Evolutionary conservation across 2,113 vertebrate species (phyloP).

Genomic region (Petrocephalus microphthalmus): DNA sequence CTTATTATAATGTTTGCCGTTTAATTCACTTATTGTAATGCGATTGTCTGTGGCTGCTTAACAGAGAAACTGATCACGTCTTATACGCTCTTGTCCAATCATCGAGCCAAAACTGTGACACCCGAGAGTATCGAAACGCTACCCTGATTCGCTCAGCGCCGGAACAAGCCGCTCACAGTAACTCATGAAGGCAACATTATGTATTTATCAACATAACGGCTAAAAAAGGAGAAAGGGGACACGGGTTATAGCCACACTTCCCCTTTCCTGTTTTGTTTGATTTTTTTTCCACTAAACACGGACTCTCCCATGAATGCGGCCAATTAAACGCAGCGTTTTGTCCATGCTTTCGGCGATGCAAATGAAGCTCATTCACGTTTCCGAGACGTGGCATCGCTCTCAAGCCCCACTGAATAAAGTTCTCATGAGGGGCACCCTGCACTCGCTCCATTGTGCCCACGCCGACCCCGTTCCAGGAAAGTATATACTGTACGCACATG

Average conservation of each 20-base stretch:
- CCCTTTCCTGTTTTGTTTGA: background rate
- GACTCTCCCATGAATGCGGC: constrained; percentile 21
- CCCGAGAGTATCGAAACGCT: background rate
- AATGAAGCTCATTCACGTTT: constrained; percentile 29
- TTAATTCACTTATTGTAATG: background rate
- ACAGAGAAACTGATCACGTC: background rate
- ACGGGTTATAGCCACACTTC: background rate
- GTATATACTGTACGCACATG: constrained; percentile 26
- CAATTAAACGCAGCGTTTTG: constrained; percentile 25
- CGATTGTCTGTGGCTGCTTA: background rate
- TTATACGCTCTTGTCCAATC: background rate
- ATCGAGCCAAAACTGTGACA: background rate
- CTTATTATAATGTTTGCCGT: background rate
- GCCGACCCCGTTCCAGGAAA: constrained; percentile 21
- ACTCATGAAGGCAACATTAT: background rate
- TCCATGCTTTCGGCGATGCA: constrained; percentile 18
- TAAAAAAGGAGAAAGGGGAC: background rate
- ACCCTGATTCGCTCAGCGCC: background rate
- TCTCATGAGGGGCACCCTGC: constrained; percentile 18
- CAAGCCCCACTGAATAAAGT: background rate
- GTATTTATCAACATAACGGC: background rate
- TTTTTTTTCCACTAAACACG: constrained; percentile 17
- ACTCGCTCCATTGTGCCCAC: background rate
- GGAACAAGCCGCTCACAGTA: background rate
- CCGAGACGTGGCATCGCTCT: constrained; percentile 15